phyloP scores from a whole-genome alignment of 2,888 invertebrate species.

The Laothoe populi region DNA sequence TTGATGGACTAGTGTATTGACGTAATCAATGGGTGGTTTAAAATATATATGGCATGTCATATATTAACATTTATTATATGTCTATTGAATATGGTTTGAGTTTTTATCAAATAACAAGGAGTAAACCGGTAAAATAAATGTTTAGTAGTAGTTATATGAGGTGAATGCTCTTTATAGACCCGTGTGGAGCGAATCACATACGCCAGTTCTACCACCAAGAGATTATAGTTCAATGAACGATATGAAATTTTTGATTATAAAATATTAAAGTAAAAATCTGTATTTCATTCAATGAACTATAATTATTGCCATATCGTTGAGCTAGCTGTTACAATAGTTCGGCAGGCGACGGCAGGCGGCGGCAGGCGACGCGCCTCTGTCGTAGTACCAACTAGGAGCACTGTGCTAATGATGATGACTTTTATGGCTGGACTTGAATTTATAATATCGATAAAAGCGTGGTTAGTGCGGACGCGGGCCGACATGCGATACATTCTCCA shows the following conservation, averaged over 20 bases:
- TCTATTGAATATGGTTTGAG: not conserved
- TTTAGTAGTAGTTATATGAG: not conserved
- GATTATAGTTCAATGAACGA: no score
- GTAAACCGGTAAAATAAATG: no score
- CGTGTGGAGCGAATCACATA: no score
- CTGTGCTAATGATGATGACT: constrained; percentile 32
- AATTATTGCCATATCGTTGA: not conserved
- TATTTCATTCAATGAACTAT: not conserved
- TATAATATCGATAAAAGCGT: constrained; percentile 26
- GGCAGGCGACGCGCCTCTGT: not conserved
- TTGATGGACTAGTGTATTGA: constrained; percentile 21
- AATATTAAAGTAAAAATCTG: no score
- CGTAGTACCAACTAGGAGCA: constrained; percentile 22
- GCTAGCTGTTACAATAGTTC: no score
- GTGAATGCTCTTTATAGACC: no score
- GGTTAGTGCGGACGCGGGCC: constrained; percentile 23
- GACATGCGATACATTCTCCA: constrained; percentile 16
- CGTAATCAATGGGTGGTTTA: not conserved
- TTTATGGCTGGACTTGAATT: constrained; percentile 29
- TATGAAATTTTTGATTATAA: no score
- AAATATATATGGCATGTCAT: not conserved
- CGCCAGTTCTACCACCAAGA: no score
- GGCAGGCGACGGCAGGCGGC: no score
- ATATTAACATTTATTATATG: no score
- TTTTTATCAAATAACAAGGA: not conserved